A percentile compares a stretch with the other conserved stretches of the same genome.
Conservation (phyloP, 2,888 invertebrate genomes). For the Lottia gigantea region DNA sequence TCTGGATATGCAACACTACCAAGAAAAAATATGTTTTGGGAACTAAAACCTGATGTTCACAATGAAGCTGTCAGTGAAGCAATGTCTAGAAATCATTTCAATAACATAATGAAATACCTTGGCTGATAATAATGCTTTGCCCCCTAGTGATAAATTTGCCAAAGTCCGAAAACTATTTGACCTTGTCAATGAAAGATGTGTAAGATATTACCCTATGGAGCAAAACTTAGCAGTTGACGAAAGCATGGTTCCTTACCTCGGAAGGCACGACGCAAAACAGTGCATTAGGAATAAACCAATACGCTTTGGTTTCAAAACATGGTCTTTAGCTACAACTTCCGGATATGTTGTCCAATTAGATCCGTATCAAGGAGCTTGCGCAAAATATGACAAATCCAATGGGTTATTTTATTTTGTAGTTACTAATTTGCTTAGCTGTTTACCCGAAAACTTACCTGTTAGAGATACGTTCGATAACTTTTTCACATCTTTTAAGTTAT, state of each 20-base stretch:
- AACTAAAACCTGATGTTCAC: slow-evolving; percentile 19
- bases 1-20: slow-evolving; percentile 28
- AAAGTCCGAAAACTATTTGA: slow-evolving; percentile 29
- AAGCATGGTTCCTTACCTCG: slow-evolving; percentile 64
- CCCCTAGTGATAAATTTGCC: slow-evolving; percentile 27
- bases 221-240: slow-evolving; percentile 51
- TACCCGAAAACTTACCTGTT: too few species aligned
- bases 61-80: slow-evolving; percentile 20
- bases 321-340: slow-evolving; percentile 27
- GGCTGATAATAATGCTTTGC: slow-evolving; percentile 22
- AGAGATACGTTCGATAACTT: slow-evolving; percentile 28
- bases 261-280: slow-evolving; percentile 37
- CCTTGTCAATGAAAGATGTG: slow-evolving; percentile 22
- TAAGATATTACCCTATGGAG: slow-evolving; percentile 13
- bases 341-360: slow-evolving; percentile 30
- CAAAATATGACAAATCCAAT: too few species aligned
- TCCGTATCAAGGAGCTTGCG: slow-evolving; percentile 23
- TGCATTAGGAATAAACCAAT: slow-evolving; percentile 40
- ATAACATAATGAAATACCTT: slow-evolving; percentile 28
- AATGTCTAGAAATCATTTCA: slow-evolving; percentile 29
- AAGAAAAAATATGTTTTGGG: slow-evolving; percentile 26
- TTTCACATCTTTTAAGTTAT: slow-evolving; percentile 23
- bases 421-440: too few species aligned
- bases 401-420: too few species aligned
- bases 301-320: slow-evolving; percentile 41